A percentile compares a stretch with the other conserved stretches of the same genome.
Conservation (phyloP, 1,140 invertebrate species). For the Apis dorsata region DNA sequence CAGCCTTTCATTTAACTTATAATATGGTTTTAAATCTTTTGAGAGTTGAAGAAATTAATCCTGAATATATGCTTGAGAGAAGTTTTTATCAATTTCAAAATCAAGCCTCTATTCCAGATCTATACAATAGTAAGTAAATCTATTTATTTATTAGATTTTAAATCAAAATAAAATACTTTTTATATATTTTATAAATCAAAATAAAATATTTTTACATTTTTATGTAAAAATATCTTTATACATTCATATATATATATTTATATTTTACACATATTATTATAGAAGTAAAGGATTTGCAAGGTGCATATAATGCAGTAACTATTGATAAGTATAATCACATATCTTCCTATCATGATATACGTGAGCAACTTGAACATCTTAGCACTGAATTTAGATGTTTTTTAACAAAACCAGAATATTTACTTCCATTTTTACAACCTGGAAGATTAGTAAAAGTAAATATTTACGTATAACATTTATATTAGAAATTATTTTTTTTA, state of each 20-base stretch:
- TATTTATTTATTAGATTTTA: not conserved
- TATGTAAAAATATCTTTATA: too few relatives aligned
- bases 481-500: not conserved
- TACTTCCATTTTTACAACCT: slow-evolving; percentile 96
- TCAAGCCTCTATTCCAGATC: slow-evolving; percentile 94
- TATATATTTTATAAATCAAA: not conserved
- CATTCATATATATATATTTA: too few relatives aligned
- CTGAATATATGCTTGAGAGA: slow-evolving; percentile 99
- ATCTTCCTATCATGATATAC: slow-evolving; percentile 90
- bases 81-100: slow-evolving; percentile 99
- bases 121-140: slow-evolving; percentile 88
- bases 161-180: not conserved
- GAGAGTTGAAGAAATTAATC: slow-evolving; percentile 99
- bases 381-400: slow-evolving; percentile 87
- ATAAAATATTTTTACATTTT: too few relatives aligned
- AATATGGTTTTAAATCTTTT: slow-evolving; percentile 99
- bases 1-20: slow-evolving; percentile 99
- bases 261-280: slow-evolving; percentile 38
- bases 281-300: slow-evolving; percentile 89
- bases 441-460: slow-evolving; percentile 94
- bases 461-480: slow-evolving; percentile 47
- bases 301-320: slow-evolving; percentile 83
- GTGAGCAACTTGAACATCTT: slow-evolving; percentile 89
- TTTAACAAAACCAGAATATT: slow-evolving; percentile 92
- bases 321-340: slow-evolving; percentile 89